A percentile compares a stretch with the other conserved stretches of the same genome.
Evolutionary conservation across 2,888 invertebrate species (phyloP).

Genomic region (Tuberolachnus salignus): DNA sequence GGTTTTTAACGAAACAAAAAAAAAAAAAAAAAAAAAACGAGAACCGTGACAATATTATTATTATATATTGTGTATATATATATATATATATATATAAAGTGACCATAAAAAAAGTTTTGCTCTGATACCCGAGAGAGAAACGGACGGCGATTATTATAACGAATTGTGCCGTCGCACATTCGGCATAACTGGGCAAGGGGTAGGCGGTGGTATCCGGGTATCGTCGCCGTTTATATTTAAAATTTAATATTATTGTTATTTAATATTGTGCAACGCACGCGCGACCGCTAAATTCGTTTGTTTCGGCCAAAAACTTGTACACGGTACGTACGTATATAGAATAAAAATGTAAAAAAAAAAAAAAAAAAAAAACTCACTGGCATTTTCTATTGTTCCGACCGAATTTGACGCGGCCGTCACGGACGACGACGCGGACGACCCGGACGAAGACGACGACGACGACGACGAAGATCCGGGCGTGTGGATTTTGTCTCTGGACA

Average conservation of each 20-base stretch:
- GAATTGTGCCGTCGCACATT: constrained; percentile 32
- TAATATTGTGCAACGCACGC: too few relatives aligned
- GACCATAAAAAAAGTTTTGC: constrained; percentile 26
- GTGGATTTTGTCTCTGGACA: constrained; percentile 72
- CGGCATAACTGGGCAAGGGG: neutral
- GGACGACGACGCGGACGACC: constrained; percentile 46
- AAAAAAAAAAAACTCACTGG: constrained; percentile 75
- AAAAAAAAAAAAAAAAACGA: neutral
- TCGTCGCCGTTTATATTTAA: too few relatives aligned
- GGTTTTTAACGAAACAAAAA: too few relatives aligned
- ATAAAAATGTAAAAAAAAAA: too few relatives aligned
- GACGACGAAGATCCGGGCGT: constrained; percentile 61
- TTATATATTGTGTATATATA: too few relatives aligned
- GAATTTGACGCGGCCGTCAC: constrained; percentile 57
- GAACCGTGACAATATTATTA: constrained; percentile 38
- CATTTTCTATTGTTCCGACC: constrained; percentile 74
- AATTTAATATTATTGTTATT: too few relatives aligned
- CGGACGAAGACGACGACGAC: constrained; percentile 60
- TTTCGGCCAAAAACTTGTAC: too few relatives aligned
- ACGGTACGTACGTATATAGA: too few relatives aligned
- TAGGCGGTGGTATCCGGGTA: neutral
- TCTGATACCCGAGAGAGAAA: constrained; percentile 41
- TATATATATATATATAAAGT: too few relatives aligned
- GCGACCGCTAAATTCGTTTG: too few relatives aligned
- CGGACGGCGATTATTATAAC: constrained; percentile 33